These are phyloP conservation scores for Rousettus leschenaultii DNA, from an alignment of 2,113 vertebrate species.

Conservation along the genomic window DNA sequence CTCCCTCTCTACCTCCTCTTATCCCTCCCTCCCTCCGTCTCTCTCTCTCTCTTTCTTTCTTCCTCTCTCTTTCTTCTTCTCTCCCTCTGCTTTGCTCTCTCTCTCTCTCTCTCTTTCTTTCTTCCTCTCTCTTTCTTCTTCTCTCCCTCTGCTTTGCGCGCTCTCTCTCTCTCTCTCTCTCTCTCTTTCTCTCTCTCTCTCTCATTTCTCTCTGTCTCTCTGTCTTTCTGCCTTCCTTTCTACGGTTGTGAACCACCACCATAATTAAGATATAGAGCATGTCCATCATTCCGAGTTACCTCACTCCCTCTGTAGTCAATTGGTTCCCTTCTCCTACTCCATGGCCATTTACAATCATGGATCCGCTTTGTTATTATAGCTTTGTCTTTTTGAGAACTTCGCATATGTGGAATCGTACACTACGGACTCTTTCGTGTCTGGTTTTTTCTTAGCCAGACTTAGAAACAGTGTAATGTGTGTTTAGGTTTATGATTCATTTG, in stretches of 20 bases:
- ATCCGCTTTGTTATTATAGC: neutral
- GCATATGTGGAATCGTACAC: neutral
- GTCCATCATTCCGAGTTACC: neutral
- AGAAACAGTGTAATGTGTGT: neutral
- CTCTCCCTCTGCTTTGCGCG: fast-evolving
- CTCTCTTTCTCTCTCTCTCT: fast-evolving
- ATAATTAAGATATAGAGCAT: neutral
- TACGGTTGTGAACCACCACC: neutral
- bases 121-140: neutral
- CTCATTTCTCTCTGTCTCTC: too few relatives aligned
- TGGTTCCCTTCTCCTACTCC: too few relatives aligned
- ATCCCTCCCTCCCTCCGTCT: fast-evolving
- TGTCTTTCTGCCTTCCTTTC: neutral
- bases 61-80: neutral
- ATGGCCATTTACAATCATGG: neutral
- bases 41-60: neutral
- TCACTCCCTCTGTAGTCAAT: neutral
- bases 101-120: neutral
- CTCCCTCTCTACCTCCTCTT: too few relatives aligned
- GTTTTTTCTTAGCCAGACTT: too few relatives aligned
- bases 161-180: neutral
- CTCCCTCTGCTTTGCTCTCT: fast-evolving
- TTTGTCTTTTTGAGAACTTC: neutral
- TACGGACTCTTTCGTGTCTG: too few relatives aligned
- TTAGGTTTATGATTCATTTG: neutral